Percentiles rank a stretch among this genome's conserved stretches.
These are phyloP conservation scores for Pyrrhia umbra DNA, from an alignment of 2,888 invertebrate genomes.

Conservation along the genomic window DNA sequence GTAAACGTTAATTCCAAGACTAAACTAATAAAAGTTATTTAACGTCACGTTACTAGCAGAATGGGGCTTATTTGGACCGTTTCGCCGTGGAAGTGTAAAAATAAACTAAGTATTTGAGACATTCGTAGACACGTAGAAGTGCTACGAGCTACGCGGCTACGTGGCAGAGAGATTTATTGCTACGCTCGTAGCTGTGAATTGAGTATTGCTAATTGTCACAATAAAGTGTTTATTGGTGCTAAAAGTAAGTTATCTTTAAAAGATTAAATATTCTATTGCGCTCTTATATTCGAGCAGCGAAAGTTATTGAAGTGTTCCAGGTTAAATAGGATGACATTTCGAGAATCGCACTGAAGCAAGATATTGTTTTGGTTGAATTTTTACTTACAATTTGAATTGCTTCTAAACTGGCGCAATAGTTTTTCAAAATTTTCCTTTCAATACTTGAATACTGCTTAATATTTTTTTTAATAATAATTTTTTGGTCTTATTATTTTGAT, in stretches of 20 bases:
- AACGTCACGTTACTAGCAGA: constrained; percentile 49
- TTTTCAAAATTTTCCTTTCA: too few species aligned
- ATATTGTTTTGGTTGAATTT: background rate
- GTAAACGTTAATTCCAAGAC: too few species aligned
- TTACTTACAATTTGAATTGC: too few species aligned
- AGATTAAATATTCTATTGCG: constrained; percentile 52
- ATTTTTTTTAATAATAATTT: too few species aligned
- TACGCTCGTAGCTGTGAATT: constrained; percentile 68
- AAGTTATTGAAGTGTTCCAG: constrained; percentile 15
- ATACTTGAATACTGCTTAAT: too few species aligned
- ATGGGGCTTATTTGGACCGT: constrained; percentile 49
- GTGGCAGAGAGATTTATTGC: constrained; percentile 77
- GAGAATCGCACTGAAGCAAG: too few species aligned
- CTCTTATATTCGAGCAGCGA: constrained; percentile 38
- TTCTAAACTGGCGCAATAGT: too few species aligned
- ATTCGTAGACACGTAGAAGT: constrained; percentile 62
- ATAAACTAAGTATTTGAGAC: constrained; percentile 65
- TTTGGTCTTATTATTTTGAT: too few species aligned
- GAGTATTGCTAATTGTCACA: constrained; percentile 65
- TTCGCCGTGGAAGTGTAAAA: constrained; percentile 56
- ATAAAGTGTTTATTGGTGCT: constrained; percentile 63
- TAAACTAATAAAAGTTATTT: constrained; percentile 46
- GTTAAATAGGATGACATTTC: constrained; percentile 14
- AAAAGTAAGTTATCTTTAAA: constrained; percentile 46
- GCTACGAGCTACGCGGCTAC: constrained; percentile 67